A percentile compares a stretch with the other conserved stretches of the same genome.
phyloP scores from a whole-genome alignment of 2,888 invertebrate genomes.

The Trisateles emortualis region DNA sequence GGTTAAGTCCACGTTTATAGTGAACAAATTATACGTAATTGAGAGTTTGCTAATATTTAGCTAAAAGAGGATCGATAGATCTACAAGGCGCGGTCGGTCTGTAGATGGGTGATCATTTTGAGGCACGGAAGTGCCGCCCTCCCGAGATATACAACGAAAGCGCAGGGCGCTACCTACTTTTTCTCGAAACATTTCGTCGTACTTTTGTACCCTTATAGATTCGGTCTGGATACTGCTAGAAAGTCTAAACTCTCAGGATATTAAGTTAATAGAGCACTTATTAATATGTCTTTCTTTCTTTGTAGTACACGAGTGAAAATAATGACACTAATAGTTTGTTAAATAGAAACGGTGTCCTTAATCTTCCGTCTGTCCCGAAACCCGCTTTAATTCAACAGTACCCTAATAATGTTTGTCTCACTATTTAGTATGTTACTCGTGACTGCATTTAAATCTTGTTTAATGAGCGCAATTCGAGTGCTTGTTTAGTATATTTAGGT shows the following conservation, averaged over 20 bases:
- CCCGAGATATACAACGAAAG: too few species aligned
- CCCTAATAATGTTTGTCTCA: conserved; percentile 23
- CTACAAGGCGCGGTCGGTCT: too few species aligned
- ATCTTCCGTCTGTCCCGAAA: neutral
- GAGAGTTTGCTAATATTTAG: neutral
- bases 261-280: too few species aligned
- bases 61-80: neutral
- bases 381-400: conserved; percentile 23
- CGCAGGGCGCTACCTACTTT: too few species aligned
- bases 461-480: conserved; percentile 44
- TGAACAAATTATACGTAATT: neutral
- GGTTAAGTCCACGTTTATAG: neutral
- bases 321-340: neutral
- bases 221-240: too few species aligned
- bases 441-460: conserved; percentile 47
- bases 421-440: conserved; percentile 39
- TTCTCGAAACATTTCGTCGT: too few species aligned
- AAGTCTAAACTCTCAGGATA: too few species aligned
- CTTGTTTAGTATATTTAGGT: conserved; percentile 37
- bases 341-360: neutral
- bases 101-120: too few species aligned
- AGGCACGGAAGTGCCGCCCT: too few species aligned
- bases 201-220: too few species aligned
- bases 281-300: too few species aligned
- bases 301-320: too few species aligned